Base-by-base conservation (phyloP, 2,888 invertebrate species). In the Nowickia ferox region DNA sequence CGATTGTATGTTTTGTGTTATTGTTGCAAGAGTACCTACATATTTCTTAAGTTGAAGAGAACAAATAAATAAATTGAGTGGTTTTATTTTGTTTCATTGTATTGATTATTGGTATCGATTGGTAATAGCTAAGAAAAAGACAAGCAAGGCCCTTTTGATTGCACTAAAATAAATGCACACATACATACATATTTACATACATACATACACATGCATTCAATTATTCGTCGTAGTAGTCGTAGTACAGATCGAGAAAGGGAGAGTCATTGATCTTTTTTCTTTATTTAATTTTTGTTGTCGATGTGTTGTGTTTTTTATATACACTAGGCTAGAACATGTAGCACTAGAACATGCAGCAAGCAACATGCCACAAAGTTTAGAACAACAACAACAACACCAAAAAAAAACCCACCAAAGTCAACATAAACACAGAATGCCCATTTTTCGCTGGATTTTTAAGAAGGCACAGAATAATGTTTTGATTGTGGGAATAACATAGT, bases 261-360 rank as follows among this genome's bases (percentile, higher is more conserved):
- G 81, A 85, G 85, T 85, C 85, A 85, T 82, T 85, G 85, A 85
- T 82, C 85, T 82, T 78, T 78, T 80, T 75, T 76, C 4, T 78
- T 57, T 57, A 71, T 78, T 65, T 71, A 53, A 76, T 65, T 65
- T 69, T 46, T 51, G 30, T 69, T 81, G 46, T 65, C 74, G 61
- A 17, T 30, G 30, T 77, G 61, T 17, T 68, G 22, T 44, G 19
- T 68, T 61, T 59, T 51, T 38, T 55, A 44, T 48, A n/a, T 19
- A 71, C 46, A 46, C 42, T 72, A 42, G 63, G 82, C 63, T 59
- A 74, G 74, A 75, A 55, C 42, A 57, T 42, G 38, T 19, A 65
- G 40, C n/a, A n/a, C 63, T 59, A 74, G 74, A 75, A 55, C 42
- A 57, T 42, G 38, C n/a, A 65, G 40, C 30, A 68, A 30, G n/a